phyloP scores from a whole-genome alignment of 2,797 vertebrate species.

The Limosa lapponica region DNA sequence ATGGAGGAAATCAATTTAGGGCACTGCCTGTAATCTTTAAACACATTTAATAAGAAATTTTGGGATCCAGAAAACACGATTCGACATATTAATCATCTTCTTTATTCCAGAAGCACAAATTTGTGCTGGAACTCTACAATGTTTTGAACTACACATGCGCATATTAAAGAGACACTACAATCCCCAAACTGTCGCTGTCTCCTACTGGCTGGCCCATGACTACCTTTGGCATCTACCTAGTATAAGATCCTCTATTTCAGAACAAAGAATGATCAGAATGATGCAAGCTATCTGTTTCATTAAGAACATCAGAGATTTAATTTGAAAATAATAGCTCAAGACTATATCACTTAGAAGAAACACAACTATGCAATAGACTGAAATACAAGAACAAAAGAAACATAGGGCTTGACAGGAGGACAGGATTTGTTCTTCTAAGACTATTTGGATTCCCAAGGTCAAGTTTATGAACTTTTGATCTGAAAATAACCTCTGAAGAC shows the following conservation, averaged over 20 bases:
- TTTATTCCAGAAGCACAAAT: background rate
- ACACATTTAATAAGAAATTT: background rate
- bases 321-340: background rate
- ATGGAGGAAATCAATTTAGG: background rate
- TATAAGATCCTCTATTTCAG: background rate
- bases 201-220: background rate
- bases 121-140: background rate
- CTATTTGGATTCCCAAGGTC: background rate
- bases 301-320: background rate
- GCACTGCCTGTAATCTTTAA: background rate
- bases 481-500: background rate
- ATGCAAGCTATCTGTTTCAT: background rate
- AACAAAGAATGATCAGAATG: background rate
- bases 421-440: background rate
- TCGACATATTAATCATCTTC: background rate
- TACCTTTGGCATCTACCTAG: background rate
- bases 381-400: background rate
- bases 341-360: background rate
- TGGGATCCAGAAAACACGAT: background rate
- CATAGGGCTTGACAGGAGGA: background rate
- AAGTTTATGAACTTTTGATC: background rate
- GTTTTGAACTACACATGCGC: background rate
- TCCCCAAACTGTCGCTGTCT: background rate
- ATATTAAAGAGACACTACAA: rapidly evolving
- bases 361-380: background rate